Evolutionary conservation across 2,888 invertebrate species (phyloP), one percentile per base, ranked within the genome.

Genomic region (Ethmia dodecea): DNA sequence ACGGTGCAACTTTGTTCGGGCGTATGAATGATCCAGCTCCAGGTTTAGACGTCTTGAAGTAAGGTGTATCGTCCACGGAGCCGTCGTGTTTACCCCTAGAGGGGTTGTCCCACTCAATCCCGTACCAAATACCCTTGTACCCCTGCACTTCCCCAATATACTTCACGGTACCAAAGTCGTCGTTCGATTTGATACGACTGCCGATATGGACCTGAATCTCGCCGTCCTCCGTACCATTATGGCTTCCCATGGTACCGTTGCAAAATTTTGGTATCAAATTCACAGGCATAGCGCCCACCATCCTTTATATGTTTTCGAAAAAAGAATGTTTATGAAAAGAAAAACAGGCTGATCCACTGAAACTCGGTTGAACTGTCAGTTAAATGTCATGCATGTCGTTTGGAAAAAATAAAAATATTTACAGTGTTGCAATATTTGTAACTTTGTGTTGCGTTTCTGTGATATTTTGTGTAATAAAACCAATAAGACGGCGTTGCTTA

Each of bases 31-130:
- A 97, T 0, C 96, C 98, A 26, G 96, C 93, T 1, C 89, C 93
- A n/a, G 92, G 90, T 64, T 91, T 87, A 31, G 89, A 89, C 0
- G 94, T 70, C 62, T 89, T 86, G 70, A 98, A 99, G 73, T 98
- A 98, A 47, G 90, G 89, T 29, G 89, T 80, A 29, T 92, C 95
- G 45, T 95, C 91, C 26, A 97, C 89, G 27, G 88, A 89, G 0
- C 99, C 99, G 84, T 96, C 92, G 65, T 99, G 98, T 71, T 97
- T 98, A 1, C 99, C 99, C 55, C 98, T 88, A 5, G 83, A 76
- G 2, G 90, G 88, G 56, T 96, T 92, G 70, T 99, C 98, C 98
- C 98, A 99, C 68, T 99, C 98, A n/a, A 99, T 90, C 1, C 99
- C 99, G 36, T 96, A 86, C 98, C 98, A 98, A 16, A 84, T 65